Percentiles rank a stretch among this genome's conserved stretches.
phyloP scores from a whole-genome alignment of 2,797 vertebrate species.

The Sorex maritimensis region DNA sequence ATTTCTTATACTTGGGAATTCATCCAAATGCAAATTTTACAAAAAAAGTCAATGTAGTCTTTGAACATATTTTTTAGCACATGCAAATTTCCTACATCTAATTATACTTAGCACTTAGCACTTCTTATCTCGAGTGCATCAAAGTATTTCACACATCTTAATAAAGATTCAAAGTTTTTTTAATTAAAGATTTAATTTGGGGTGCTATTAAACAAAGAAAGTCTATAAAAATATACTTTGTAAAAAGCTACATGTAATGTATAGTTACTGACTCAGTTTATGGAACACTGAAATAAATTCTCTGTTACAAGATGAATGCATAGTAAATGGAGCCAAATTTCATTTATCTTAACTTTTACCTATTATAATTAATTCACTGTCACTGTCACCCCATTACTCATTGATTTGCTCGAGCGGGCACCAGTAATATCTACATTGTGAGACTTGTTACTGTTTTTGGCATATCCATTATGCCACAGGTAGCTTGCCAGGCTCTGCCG shows the following conservation, averaged over 20 bases:
- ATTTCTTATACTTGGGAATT: slow-evolving; percentile 68
- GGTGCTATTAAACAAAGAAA: slow-evolving; percentile 64
- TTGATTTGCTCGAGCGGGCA: no score
- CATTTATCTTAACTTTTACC: slow-evolving; percentile 42
- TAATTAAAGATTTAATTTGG: slow-evolving; percentile 73
- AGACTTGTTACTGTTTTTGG: no score
- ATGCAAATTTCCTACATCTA: slow-evolving; percentile 70
- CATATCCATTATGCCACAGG: no score
- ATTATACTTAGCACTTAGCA: slow-evolving; percentile 71
- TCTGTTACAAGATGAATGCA: slow-evolving; percentile 61
- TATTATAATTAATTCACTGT: neutral
- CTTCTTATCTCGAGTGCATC: slow-evolving; percentile 61
- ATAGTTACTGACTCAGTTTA: neutral
- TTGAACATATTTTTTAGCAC: slow-evolving; percentile 75
- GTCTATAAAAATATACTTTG: slow-evolving; percentile 51
- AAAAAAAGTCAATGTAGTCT: slow-evolving; percentile 63
- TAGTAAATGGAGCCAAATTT: neutral
- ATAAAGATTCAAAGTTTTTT: slow-evolving; percentile 63
- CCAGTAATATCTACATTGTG: no score
- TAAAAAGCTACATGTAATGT: slow-evolving; percentile 21
- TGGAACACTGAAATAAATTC: slow-evolving; percentile 35
- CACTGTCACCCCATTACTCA: no score
- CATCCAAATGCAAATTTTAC: slow-evolving; percentile 72
- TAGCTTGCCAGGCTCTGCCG: no score
- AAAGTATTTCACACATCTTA: slow-evolving; percentile 78